A percentile compares a stretch with the other conserved stretches of the same genome.
phyloP scores from a whole-genome alignment of 2,797 vertebrate genomes.

The Nasua narica region DNA sequence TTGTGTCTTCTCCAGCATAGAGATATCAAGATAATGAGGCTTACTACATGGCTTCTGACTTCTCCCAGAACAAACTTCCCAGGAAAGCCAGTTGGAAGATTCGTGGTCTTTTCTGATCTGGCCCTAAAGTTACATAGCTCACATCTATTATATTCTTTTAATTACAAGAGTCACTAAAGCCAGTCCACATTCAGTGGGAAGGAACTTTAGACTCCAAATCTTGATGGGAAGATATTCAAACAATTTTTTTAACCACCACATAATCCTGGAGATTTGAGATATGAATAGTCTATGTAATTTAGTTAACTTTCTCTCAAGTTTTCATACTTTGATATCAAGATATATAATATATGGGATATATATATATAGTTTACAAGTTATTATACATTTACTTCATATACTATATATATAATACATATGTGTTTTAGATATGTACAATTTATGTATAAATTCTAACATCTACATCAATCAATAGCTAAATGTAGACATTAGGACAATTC shows the following conservation, averaged over 20 bases:
- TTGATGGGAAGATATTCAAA: neutral
- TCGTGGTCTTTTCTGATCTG: neutral
- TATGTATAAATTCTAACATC: neutral
- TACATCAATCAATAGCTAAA: neutral
- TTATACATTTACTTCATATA: neutral
- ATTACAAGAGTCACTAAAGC: neutral
- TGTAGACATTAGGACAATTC: neutral
- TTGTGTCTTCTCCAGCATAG: neutral
- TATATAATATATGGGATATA: neutral
- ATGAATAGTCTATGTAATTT: neutral
- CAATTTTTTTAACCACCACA: neutral
- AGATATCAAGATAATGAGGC: neutral
- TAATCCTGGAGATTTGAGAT: neutral
- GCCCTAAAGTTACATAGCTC: neutral
- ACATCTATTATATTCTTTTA: neutral
- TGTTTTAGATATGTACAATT: neutral
- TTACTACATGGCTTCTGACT: neutral
- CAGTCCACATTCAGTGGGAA: neutral
- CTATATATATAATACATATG: neutral
- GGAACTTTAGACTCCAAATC: neutral
- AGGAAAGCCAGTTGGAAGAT: neutral
- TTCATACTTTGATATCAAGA: neutral
- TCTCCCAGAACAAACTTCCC: neutral
- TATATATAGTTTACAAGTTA: neutral
- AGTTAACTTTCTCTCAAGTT: neutral